Evolutionary conservation across 1,140 invertebrate species (phyloP).

Genomic region (Bombus superbus): DNA sequence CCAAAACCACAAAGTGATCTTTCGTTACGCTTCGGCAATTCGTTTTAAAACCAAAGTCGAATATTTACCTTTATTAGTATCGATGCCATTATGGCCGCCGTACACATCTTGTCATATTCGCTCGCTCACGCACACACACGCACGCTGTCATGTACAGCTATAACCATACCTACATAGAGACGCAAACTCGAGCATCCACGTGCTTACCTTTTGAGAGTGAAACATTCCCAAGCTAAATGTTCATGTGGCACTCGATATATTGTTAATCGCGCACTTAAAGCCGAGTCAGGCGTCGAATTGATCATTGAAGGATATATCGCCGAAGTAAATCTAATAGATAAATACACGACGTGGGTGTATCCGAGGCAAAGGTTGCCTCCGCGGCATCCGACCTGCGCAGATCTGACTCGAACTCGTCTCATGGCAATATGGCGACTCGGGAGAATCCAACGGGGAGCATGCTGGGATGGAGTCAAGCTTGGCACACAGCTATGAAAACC

Average conservation of each 20-base stretch:
- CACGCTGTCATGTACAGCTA: neutral
- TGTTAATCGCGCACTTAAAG: slow-evolving; percentile 27
- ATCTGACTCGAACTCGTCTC: slow-evolving; percentile 11
- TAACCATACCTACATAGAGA: neutral
- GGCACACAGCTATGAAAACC: slow-evolving; percentile 47
- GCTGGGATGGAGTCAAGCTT: slow-evolving; percentile 37
- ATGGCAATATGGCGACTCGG: slow-evolving; percentile 62
- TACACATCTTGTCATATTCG: neutral
- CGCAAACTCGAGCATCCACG: slow-evolving; percentile 26
- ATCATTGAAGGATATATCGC: slow-evolving; percentile 28
- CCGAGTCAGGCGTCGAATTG: slow-evolving; percentile 12
- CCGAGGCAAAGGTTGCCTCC: slow-evolving; percentile 35
- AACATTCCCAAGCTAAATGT: neutral
- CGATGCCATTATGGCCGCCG: slow-evolving; percentile 16
- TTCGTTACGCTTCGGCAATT: neutral
- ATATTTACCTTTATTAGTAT: neutral
- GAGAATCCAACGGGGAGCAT: slow-evolving; percentile 3
- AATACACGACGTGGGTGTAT: slow-evolving; percentile 52
- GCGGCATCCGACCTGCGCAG: slow-evolving; percentile 55
- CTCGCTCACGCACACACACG: slow-evolving; percentile 6
- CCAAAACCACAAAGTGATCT: neutral
- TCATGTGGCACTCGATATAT: slow-evolving; percentile 31
- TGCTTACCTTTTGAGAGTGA: neutral
- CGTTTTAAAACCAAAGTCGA: neutral
- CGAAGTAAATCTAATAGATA: slow-evolving; percentile 18